phyloP scores from a whole-genome alignment of 2,113 vertebrate genomes.

The Castor canadensis region DNA sequence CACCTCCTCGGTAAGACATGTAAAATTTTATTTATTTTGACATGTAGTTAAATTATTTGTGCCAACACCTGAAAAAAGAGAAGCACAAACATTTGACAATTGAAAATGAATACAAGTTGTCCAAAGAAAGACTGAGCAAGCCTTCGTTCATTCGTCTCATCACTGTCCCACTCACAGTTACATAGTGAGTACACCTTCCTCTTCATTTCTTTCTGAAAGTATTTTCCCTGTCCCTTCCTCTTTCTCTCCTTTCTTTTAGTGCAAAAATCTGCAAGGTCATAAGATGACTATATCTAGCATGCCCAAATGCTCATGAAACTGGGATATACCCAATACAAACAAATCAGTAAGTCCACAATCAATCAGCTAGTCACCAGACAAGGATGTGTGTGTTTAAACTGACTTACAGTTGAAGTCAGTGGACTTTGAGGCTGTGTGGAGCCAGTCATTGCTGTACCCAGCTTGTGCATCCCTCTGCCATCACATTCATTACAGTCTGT shows the following conservation, averaged over 20 bases:
- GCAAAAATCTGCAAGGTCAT: background rate
- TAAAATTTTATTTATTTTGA: background rate
- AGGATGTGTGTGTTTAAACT: background rate
- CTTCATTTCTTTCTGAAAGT: accelerated
- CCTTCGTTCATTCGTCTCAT: background rate
- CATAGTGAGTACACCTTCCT: accelerated
- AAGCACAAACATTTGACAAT: background rate
- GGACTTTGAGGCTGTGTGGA: background rate
- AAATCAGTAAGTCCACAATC: background rate
- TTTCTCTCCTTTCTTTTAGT: background rate
- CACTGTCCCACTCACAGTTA: background rate
- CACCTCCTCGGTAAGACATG: slow-evolving; percentile 72
- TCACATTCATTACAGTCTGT: accelerated
- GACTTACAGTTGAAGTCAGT: background rate
- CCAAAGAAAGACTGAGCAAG: background rate
- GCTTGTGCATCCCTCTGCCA: accelerated
- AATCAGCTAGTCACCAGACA: background rate
- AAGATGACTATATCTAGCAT: background rate
- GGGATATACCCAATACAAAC: background rate
- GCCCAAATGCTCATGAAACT: background rate
- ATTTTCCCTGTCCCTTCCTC: background rate
- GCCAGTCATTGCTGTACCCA: accelerated
- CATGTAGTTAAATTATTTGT: background rate
- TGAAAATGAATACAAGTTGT: background rate
- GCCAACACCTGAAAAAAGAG: background rate